These are phyloP conservation scores for Cryptomyrus ogoouensis DNA, from an alignment of 2,113 vertebrate species.

Conservation along the genomic window DNA sequence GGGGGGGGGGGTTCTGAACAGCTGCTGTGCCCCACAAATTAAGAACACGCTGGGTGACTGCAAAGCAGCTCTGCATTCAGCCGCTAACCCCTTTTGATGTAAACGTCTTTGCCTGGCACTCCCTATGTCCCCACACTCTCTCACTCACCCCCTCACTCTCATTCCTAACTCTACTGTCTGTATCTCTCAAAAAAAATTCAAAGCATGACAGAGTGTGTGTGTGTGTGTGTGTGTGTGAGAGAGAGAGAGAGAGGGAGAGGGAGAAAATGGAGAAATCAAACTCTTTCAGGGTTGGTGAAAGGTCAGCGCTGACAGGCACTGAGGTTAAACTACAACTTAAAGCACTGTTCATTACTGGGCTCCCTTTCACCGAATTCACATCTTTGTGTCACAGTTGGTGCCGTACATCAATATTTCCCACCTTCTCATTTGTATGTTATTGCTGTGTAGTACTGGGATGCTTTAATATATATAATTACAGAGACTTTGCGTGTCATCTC, in stretches of 20 bases:
- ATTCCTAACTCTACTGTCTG: constrained; percentile 47
- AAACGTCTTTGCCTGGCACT: constrained; percentile 94
- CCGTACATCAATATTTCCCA: constrained; percentile 84
- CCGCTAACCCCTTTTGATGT: constrained; percentile 96
- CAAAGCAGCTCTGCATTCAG: constrained; percentile 90
- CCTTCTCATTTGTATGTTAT: constrained; percentile 92
- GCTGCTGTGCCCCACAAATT: constrained; percentile 69
- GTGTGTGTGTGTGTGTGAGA: background rate
- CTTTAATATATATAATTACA: constrained; percentile 64
- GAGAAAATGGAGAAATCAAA: constrained; percentile 79
- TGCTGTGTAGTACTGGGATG: constrained; percentile 66
- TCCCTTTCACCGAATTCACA: constrained; percentile 93
- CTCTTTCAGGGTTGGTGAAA: constrained; percentile 98
- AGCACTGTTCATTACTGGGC: constrained; percentile 98
- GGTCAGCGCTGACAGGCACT: constrained; percentile 95
- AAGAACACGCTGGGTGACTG: constrained; percentile 97
- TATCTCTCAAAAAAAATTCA: constrained; percentile 43
- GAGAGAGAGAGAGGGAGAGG: constrained; percentile 33
- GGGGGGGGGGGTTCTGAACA: constrained; percentile 55
- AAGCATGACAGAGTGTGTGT: constrained; percentile 65
- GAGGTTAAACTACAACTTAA: constrained; percentile 99
- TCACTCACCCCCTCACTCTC: constrained; percentile 4
- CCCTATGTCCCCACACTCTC: constrained; percentile 76
- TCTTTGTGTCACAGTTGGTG: constrained; percentile 93
- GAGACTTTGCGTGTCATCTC: constrained; percentile 44